Evolutionary conservation across 2,888 invertebrate genomes (phyloP).

Genomic region (Mechanitis messenoides): DNA sequence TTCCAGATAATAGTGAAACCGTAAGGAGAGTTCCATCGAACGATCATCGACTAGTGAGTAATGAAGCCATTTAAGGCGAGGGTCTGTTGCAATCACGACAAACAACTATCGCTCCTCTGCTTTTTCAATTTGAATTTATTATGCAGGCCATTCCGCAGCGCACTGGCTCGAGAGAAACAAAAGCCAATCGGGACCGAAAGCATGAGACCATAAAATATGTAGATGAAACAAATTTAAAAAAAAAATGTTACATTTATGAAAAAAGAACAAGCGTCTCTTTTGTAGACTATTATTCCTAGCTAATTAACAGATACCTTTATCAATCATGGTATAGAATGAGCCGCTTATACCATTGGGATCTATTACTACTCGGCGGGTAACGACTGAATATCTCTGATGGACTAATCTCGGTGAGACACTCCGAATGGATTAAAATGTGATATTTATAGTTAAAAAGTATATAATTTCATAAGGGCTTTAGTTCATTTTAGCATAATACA

Average conservation of each 20-base stretch:
- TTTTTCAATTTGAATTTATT: slow-evolving; percentile 6
- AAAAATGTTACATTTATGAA: not conserved
- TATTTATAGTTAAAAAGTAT: too few species aligned
- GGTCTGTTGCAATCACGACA: slow-evolving; percentile 3
- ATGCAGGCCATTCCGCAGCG: not conserved
- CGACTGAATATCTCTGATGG: too few species aligned
- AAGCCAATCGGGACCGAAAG: not conserved
- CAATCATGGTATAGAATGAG: not conserved
- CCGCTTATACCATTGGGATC: not conserved
- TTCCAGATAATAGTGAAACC: slow-evolving; percentile 3
- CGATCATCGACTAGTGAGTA: slow-evolving; percentile 1
- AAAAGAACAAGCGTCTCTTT: not conserved
- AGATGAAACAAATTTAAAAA: not conserved
- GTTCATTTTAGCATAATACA: too few species aligned
- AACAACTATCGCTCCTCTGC: slow-evolving; percentile 2
- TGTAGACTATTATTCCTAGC: not conserved
- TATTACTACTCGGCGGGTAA: too few species aligned
- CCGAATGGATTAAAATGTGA: too few species aligned
- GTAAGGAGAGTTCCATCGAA: not conserved
- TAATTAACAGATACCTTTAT: not conserved
- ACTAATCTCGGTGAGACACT: too few species aligned
- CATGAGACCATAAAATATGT: not conserved
- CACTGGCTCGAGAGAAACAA: not conserved
- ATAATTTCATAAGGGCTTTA: too few species aligned
- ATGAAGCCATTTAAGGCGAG: slow-evolving; percentile 5